Base-by-base conservation (phyloP, 1,140 invertebrate genomes). In the Drosophila miranda region DNA sequence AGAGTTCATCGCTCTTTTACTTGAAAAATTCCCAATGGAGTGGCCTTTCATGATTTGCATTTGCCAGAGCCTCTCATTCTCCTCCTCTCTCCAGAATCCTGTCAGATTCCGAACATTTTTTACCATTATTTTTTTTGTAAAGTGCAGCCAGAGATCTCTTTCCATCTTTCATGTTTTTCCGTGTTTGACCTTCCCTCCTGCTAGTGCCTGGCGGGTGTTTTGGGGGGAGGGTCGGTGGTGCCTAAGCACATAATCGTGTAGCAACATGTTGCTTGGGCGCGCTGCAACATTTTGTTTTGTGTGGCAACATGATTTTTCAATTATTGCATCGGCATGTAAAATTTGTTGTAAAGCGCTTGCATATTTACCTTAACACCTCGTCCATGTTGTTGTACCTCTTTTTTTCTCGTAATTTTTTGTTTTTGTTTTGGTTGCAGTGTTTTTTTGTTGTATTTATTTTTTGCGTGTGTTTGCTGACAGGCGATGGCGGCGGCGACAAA, bases 301-400 rank as follows among this genome's bases (percentile, higher is more conserved):
- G 75, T 66, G 44, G 78, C 78, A 81, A 81, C 78, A 82, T 78
- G 78, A 73, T 70, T 82, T 82, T 82, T 82, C 78, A 82, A 82
- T 82, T 82, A 82, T 82, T 60, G 78, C 74, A 56, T 60, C 64
- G 41, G 63, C 78, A 67, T 82, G 78, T 82, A 67, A 78, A 82
- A 82, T 78, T 78, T 82, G 69, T 70, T 75, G 34, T 38, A 52
- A 74, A 75, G 63, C 45, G 64, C 70, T 78, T 62, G 79, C 69
- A 82, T 82, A 82, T 82, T 82, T 82, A 59, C 69, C 66, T 75
- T 78, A 75, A 82, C 78, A 82, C 78, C 75, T 78, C 70, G 59
- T 69, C 60, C 44, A 23, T 50, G 56, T 41, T 48, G 48, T 46
- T 66, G 52, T 63, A 28, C 30, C 43, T 55, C 21, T 42, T 59